Percentiles rank a stretch among this genome's conserved stretches.
Conservation (phyloP, 2,888 invertebrate species). For the Tetramorium bicarinatum region DNA sequence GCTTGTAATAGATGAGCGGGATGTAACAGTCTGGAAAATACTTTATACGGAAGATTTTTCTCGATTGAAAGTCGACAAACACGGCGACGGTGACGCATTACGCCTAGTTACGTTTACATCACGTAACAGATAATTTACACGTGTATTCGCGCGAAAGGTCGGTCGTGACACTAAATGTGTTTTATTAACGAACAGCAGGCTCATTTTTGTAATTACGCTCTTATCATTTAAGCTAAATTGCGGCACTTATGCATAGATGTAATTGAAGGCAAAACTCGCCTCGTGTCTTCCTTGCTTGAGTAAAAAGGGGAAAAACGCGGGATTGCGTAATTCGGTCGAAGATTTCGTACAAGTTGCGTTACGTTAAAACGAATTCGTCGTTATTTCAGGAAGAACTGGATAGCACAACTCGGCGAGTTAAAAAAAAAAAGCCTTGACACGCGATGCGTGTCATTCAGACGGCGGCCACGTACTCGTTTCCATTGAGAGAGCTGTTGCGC, state of each 20-base stretch:
- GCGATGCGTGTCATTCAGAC: slow-evolving; percentile 70
- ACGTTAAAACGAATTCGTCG: slow-evolving; percentile 38
- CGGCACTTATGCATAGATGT: not conserved
- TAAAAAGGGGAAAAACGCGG: not conserved
- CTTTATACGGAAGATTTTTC: slow-evolving; percentile 32
- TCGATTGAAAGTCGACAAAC: slow-evolving; percentile 14
- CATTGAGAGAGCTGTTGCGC: slow-evolving; percentile 69
- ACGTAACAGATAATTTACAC: slow-evolving; percentile 40
- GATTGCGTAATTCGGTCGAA: not conserved
- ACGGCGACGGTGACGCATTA: slow-evolving; percentile 8
- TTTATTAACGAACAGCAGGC: not conserved
- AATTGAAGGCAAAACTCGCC: not conserved
- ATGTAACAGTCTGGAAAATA: slow-evolving; percentile 32
- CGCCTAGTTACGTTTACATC: slow-evolving; percentile 11
- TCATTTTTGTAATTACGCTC: not conserved
- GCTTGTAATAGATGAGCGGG: slow-evolving; percentile 37
- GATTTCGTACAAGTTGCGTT: slow-evolving; percentile 7
- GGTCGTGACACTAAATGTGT: not conserved
- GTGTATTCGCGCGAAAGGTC: slow-evolving; percentile 2
- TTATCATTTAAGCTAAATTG: not conserved
- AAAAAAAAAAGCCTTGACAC: slow-evolving; percentile 70
- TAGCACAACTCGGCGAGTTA: slow-evolving; percentile 59
- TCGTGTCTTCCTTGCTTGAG: not conserved
- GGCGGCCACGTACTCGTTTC: slow-evolving; percentile 68
- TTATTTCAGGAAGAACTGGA: slow-evolving; percentile 41